Base-by-base conservation (phyloP, 2,888 invertebrate species). In the Mesoligia furuncula region DNA sequence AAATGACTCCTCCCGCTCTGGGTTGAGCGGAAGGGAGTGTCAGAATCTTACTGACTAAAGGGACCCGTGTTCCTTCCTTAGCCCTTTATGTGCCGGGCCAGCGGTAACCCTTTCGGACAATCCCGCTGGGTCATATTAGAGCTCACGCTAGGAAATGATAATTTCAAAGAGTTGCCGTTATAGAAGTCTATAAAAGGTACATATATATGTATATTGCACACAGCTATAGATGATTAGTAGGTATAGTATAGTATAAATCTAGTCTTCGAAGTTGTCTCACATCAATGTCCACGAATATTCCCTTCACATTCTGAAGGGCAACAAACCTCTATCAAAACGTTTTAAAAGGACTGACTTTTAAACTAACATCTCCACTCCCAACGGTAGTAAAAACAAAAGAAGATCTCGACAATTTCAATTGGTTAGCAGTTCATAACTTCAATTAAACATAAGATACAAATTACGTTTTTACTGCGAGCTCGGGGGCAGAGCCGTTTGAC, bases 401-500 rank as follows among this genome's bases (percentile, higher is more conserved):
- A 17, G 31, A 45, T 31, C 54, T 66, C 39, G 36, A 65, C 61
- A 42, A 66, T 82, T 85, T 74, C 48, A 82, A 79, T 78, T 75
- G 68, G 66, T 42, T 67, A 51, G 17, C 57, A 78, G 74, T 79
- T 77, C 73, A 79, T 86, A 86, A 81, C 69, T 79, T 79, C 67
- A 66, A 76, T 85, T 70, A 75, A 77, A 83, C 76, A 75, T 71
- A 71, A 66, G 75, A 83, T 77, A 77, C 80, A 85, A 87, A 83
- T 79, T 71, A 73, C 39, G 73, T 79, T 86, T 86, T 79, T 71
- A 77, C 73, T 78, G 54, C 67, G 54, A 81, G 65, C 73, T 71
- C 51, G n/a, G 54, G 57, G 74, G 75, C 70, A 59, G 83, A 88
- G 88, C 88, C 91, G 89, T 93, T 92, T 93, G 92, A 93, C 92